Conservation (phyloP, 2,888 invertebrate species). For the Cataglyphis cursor region DNA sequence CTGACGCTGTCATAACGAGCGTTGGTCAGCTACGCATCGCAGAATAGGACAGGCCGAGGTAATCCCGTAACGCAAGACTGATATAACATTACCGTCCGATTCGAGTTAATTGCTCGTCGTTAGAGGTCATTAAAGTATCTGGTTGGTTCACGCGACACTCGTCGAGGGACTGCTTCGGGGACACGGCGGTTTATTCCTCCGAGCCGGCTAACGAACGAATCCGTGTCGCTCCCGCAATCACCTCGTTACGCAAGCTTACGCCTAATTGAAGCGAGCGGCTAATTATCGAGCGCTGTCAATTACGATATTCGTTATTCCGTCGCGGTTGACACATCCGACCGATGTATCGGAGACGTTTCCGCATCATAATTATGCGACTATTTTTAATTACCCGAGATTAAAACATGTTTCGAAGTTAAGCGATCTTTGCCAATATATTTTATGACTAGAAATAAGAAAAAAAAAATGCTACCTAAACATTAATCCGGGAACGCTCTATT, state of each 20-base stretch:
- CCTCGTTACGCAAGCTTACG: slow-evolving; percentile 69
- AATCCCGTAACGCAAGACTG: slow-evolving; percentile 78
- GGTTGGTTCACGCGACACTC: slow-evolving; percentile 80
- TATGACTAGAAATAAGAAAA: no score
- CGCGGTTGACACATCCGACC: slow-evolving; percentile 37
- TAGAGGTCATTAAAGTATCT: slow-evolving; percentile 86
- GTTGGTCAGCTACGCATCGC: slow-evolving; percentile 20
- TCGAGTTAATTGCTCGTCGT: slow-evolving; percentile 84
- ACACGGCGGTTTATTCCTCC: slow-evolving; percentile 60
- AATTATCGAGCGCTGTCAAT: slow-evolving; percentile 64
- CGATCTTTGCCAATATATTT: not conserved
- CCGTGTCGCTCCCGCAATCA: slow-evolving; percentile 71
- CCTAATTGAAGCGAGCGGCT: slow-evolving; percentile 68
- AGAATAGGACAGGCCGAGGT: slow-evolving; percentile 30
- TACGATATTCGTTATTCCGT: slow-evolving; percentile 35
- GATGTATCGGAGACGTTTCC: not conserved
- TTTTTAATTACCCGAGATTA: slow-evolving; percentile 32
- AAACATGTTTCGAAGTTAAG: not conserved
- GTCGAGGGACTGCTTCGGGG: slow-evolving; percentile 57
- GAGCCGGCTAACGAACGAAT: slow-evolving; percentile 69
- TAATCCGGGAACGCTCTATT: no score
- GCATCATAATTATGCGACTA: slow-evolving; percentile 2
- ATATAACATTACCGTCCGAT: slow-evolving; percentile 79
- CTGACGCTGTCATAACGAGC: slow-evolving; percentile 64
- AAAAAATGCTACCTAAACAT: no score